Evolutionary conservation across 2,113 vertebrate genomes (phyloP), one percentile per base, ranked within the genome.

Genomic region (Fukomys damarensis): DNA sequence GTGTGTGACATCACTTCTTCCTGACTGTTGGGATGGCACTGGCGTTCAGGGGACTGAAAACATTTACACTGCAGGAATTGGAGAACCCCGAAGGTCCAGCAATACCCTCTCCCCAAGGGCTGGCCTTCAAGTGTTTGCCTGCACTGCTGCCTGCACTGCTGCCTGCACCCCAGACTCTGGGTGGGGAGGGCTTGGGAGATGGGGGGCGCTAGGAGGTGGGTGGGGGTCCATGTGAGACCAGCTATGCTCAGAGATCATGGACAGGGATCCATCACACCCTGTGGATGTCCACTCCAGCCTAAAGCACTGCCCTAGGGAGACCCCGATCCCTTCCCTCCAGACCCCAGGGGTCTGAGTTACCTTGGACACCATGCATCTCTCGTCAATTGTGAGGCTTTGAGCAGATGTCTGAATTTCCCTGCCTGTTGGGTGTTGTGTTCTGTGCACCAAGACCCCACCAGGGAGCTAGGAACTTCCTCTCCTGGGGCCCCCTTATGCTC

Each of bases 391-490:
- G 70, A 5, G 17, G 38, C 66, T 68, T 28, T 0, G 35, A 61
- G 59, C 43, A 49, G 81, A 68, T 11, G 14, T 41, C 11, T 32
- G 1, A 0, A 4, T 49, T n/a, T 82, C 32, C n/a, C 41, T 0
- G 0, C 52, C 24, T 8, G 10, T 0, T 1, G 22, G 28, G 10
- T 0, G 6, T 35, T 9, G 22, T 32, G 10, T 22, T 63, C 68
- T 89, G 32, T n/a, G 85, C 22, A 28, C 35, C 8, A 32, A 35
- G 38, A 8, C 0, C 2, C 0, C 28, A 3, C 9, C 2, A 0
- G 12, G 17, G 9, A 13, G 14, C 14, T 1, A n/a, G 46, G 26
- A 46, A 52, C 66, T 46, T 3, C 14, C 8, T 26, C 0, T 0
- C 22, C 19, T 4, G 3, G 1, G 12, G 17, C 1, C 1, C 19